Evolutionary conservation across 1,140 invertebrate species (phyloP).

Genomic region (Apis laboriosa): DNA sequence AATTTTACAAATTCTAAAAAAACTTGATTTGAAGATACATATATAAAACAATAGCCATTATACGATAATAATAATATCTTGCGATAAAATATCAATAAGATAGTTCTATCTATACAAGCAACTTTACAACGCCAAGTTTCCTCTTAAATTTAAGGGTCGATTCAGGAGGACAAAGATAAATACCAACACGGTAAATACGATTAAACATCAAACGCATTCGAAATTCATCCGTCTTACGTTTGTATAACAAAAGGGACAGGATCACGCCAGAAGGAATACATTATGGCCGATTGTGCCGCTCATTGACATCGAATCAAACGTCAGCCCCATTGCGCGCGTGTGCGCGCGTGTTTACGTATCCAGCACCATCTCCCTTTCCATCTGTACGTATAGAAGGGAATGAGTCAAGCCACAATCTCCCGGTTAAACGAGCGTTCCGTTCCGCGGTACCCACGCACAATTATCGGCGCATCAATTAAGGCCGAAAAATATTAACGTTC

Average conservation of each 20-base stretch:
- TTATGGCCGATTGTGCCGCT: slow-evolving; percentile 28
- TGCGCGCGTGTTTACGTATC: neutral
- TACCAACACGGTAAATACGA: neutral
- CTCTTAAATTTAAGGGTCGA: neutral
- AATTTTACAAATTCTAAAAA: too few species aligned
- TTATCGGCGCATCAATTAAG: slow-evolving; percentile 61
- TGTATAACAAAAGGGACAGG: neutral
- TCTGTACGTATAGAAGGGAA: neutral
- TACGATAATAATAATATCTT: neutral
- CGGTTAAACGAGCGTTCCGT: neutral
- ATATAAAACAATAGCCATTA: neutral
- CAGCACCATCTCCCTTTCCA: neutral
- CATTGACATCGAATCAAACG: slow-evolving; percentile 15
- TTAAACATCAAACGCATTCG: neutral
- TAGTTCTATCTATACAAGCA: neutral
- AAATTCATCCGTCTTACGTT: slow-evolving; percentile 25
- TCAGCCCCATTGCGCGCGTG: neutral
- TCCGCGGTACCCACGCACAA: slow-evolving; percentile 15
- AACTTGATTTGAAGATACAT: too few species aligned
- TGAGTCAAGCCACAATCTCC: neutral
- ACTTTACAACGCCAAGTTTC: neutral
- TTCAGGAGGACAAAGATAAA: neutral
- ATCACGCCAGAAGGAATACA: slow-evolving; percentile 13
- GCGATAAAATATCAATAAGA: neutral
- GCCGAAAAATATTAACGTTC: slow-evolving; percentile 35